Evolutionary conservation across 2,888 invertebrate species (phyloP).

Genomic region (Corythucha ciliata): DNA sequence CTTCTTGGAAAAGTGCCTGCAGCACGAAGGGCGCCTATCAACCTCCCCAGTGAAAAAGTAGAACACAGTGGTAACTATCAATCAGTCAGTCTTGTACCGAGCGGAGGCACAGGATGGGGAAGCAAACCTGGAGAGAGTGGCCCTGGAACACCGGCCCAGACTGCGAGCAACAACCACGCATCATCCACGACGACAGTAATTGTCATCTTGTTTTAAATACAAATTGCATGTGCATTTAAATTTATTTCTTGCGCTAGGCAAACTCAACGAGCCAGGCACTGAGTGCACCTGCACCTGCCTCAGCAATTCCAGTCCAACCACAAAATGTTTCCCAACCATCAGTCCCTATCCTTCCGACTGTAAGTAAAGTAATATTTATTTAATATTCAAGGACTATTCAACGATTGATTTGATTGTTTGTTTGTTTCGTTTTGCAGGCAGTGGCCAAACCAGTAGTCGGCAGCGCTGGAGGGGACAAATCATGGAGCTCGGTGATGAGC

Average conservation of each 20-base stretch:
- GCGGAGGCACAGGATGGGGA: slow-evolving; percentile 72
- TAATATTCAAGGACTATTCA: too few relatives aligned
- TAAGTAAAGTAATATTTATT: too few relatives aligned
- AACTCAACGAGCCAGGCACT: slow-evolving; percentile 14
- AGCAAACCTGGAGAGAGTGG: slow-evolving; percentile 47
- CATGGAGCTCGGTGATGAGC: slow-evolving; percentile 42
- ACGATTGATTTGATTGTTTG: too few relatives aligned
- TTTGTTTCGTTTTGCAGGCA: slow-evolving; percentile 17
- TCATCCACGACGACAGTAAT: slow-evolving; percentile 33
- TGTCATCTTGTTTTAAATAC: slow-evolving; percentile 7
- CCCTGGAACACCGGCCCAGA: too few relatives aligned
- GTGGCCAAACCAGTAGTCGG: slow-evolving; percentile 27
- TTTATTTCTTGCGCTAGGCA: neutral
- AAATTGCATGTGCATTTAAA: neutral
- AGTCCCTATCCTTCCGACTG: slow-evolving; percentile 26
- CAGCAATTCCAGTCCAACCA: slow-evolving; percentile 34
- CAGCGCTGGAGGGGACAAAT: slow-evolving; percentile 40
- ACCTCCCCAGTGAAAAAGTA: slow-evolving; percentile 97
- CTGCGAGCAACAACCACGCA: slow-evolving; percentile 24
- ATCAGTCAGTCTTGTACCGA: slow-evolving; percentile 66
- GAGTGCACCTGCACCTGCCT: slow-evolving; percentile 29
- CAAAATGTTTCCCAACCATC: slow-evolving; percentile 25
- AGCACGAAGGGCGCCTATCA: slow-evolving; percentile 96
- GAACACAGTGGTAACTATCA: slow-evolving; percentile 76
- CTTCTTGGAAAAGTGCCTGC: slow-evolving; percentile 98